Conservation (phyloP, 2,113 vertebrate genomes). For the Paramormyrops kingsleyae region DNA sequence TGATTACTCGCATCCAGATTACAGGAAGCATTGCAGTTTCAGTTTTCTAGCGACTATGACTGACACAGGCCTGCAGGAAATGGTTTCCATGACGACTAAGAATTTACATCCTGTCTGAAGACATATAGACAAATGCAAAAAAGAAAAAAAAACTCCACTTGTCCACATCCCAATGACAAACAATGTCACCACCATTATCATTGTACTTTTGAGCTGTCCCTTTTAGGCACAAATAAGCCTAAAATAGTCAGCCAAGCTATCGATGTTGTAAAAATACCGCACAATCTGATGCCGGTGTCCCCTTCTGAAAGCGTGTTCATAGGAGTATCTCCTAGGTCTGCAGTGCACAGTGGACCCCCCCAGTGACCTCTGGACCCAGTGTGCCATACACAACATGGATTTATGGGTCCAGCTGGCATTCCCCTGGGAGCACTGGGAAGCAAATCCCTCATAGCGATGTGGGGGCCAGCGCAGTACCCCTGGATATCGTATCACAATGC, state of each 20-base stretch:
- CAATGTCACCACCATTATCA: neutral
- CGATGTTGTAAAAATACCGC: neutral
- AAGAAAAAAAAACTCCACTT: neutral
- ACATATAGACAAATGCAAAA: neutral
- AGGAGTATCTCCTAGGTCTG: neutral
- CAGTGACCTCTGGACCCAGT: neutral
- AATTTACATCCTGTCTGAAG: conserved; percentile 45
- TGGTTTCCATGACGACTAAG: conserved; percentile 42
- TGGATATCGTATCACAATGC: conserved; percentile 14
- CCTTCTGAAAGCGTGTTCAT: neutral
- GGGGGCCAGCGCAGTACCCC: neutral
- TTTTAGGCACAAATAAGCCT: neutral
- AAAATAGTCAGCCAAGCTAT: neutral
- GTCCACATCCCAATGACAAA: neutral
- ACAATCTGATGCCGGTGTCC: neutral
- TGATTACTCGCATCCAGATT: neutral
- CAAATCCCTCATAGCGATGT: conserved; percentile 10
- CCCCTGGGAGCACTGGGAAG: neutral
- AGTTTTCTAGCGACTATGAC: conserved; percentile 5
- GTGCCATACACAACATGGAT: neutral
- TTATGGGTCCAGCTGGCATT: neutral
- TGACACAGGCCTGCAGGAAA: conserved; percentile 41
- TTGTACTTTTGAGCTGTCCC: neutral
- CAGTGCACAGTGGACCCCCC: neutral
- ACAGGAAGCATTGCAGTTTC: conserved; percentile 4